Conservation (phyloP, 1,140 invertebrate species). For the Panagrolaimus sp. region DNA sequence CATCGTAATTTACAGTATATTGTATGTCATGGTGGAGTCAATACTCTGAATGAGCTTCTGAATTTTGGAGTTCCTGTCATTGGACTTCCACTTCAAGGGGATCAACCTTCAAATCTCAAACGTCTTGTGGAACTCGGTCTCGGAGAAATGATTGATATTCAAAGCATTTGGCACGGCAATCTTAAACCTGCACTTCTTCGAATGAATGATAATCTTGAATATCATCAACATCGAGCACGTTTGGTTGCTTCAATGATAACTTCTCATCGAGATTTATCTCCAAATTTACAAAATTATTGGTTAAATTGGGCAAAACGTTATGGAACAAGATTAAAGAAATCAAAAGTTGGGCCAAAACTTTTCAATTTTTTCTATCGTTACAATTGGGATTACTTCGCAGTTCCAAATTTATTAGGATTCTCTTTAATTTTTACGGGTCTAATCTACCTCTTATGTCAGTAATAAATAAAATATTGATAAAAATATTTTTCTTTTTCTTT, state of each 20-base stretch:
- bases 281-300: conserved; percentile 39
- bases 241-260: conserved; percentile 35
- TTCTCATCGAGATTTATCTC: conserved; percentile 28
- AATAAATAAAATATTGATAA: too few relatives aligned
- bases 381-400: neutral
- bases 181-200: conserved; percentile 20
- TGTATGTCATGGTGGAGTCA: conserved; percentile 52
- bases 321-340: conserved; percentile 8
- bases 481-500: too few relatives aligned
- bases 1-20: conserved; percentile 48
- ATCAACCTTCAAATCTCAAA: conserved; percentile 45
- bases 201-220: conserved; percentile 31
- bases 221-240: conserved; percentile 29
- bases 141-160: conserved; percentile 29
- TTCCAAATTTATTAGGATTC: neutral
- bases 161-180: conserved; percentile 28
- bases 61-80: conserved; percentile 53
- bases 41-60: conserved; percentile 53
- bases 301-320: conserved; percentile 39
- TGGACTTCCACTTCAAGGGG: conserved; percentile 51
- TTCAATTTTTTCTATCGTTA: conserved; percentile 1
- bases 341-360: neutral
- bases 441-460: neutral
- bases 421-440: conserved; percentile 1
- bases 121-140: conserved; percentile 41